Conservation (phyloP, 37 sponge, comb jelly and placozoan genomes). For the Aphrocallistes beatrix region DNA sequence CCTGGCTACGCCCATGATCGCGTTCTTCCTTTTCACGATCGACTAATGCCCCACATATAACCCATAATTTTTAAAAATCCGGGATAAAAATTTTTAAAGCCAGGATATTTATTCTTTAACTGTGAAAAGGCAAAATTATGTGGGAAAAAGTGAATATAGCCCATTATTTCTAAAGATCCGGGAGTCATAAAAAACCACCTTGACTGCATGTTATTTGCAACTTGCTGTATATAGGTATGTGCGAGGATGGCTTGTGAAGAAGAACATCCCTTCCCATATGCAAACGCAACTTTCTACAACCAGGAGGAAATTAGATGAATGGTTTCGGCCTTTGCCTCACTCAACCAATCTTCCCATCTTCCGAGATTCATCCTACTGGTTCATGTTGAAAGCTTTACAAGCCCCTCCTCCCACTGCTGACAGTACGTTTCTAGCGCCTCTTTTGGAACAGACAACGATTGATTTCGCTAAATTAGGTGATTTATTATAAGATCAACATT, state of each 20-base stretch:
- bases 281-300: background rate
- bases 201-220: no score
- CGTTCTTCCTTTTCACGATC: no score
- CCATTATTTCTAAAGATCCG: no score
- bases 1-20: no score
- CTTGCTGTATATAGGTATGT: background rate
- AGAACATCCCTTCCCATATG: background rate
- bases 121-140: no score
- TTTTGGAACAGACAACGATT: background rate
- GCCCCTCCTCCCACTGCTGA: background rate
- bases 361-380: constrained; percentile 2
- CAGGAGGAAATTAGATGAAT: background rate
- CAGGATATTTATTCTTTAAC: no score
- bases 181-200: no score
- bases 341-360: background rate
- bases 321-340: background rate
- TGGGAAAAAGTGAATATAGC: no score
- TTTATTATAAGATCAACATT: no score
- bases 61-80: no score
- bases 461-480: background rate
- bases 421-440: background rate
- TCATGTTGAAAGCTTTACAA: constrained; percentile 12
- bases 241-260: background rate
- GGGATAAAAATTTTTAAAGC: no score
- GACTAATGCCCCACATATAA: no score